These are phyloP conservation scores for Chaetops frenatus DNA, from an alignment of 2,113 vertebrate species.

Conservation along the genomic window DNA sequence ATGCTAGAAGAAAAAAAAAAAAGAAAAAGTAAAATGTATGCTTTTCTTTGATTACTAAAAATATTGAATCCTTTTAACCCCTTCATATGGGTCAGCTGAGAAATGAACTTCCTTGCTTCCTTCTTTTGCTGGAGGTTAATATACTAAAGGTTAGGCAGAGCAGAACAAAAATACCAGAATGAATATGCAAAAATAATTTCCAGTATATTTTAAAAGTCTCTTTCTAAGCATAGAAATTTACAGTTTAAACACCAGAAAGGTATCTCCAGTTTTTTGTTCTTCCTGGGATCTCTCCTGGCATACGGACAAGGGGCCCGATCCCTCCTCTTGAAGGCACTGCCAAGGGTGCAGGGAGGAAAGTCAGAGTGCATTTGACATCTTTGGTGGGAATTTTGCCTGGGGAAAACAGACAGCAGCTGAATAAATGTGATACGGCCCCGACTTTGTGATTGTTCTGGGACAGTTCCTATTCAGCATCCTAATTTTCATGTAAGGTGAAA, in stretches of 20 bases:
- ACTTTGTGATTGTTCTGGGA: background rate
- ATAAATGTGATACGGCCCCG: background rate
- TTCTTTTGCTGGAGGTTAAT: slow-evolving; percentile 47
- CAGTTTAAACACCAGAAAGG: background rate
- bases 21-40: slow-evolving; percentile 52
- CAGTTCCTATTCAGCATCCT: background rate
- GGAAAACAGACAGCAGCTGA: background rate
- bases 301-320: rapidly evolving
- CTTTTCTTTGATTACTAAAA: slow-evolving; percentile 61
- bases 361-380: background rate
- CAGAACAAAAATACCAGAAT: background rate
- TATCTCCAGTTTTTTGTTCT: background rate
- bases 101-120: slow-evolving; percentile 48
- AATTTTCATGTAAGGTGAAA: background rate
- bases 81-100: slow-evolving; percentile 26
- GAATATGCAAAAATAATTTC: background rate
- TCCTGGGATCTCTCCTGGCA: background rate
- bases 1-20: background rate
- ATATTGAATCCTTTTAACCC: slow-evolving; percentile 59
- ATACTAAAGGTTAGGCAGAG: slow-evolving; percentile 20
- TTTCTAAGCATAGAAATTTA: background rate
- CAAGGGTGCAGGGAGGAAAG: background rate
- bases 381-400: background rate
- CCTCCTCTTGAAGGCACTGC: background rate
- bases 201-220: background rate